Base-by-base conservation (phyloP, 2,797 vertebrate genomes). In the Sebastes melanostomus region DNA sequence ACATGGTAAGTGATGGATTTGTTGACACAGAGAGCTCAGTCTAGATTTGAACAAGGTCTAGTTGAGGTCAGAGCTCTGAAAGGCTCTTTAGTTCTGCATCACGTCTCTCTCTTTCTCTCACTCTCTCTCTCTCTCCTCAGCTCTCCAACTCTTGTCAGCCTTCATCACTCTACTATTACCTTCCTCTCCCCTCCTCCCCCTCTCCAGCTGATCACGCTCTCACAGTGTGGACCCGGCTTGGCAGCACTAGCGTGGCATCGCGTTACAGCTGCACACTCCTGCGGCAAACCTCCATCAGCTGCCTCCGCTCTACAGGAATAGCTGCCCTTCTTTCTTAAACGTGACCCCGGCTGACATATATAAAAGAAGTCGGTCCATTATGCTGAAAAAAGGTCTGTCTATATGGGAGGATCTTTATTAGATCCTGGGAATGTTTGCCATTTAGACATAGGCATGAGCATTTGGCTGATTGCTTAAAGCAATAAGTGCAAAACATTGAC, bases 21-120 rank as follows among this genome's bases (percentile, higher is more conserved):
- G 67, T 75, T 68, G 62, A 72, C 69, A 46, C 34, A 9, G 27
- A 10, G 14, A 14, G 22, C 76, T 65, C 77, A 42, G 61, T 18
- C 18, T 68, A 68, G 38, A 38, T 66, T 5, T 66, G 11, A 75
- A 61, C 34, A 59, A 80, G 78, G 78, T 78, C 61, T 12, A 4
- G 25, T 34, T 52, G 79, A 90, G 83, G 88, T 84, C 75, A 71
- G 29, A 30, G 16, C 24, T 73, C 29, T 77, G 67, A 83, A 68
- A 82, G 66, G 9, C 67, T 74, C 67, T 77, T 78, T 22, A 66
- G 74, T 70, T n/a, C 72, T 65, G 34, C 6, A 1, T 63, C 78
- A 36, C 29, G 6, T 14, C 38, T 54, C 71, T 71, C 27, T 52
- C n/a, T 22, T 24, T 68, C 46, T 68, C 24, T 32, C 50, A 11